Evolutionary conservation across 2,113 vertebrate species (phyloP).

Genomic region (Gobius niger): DNA sequence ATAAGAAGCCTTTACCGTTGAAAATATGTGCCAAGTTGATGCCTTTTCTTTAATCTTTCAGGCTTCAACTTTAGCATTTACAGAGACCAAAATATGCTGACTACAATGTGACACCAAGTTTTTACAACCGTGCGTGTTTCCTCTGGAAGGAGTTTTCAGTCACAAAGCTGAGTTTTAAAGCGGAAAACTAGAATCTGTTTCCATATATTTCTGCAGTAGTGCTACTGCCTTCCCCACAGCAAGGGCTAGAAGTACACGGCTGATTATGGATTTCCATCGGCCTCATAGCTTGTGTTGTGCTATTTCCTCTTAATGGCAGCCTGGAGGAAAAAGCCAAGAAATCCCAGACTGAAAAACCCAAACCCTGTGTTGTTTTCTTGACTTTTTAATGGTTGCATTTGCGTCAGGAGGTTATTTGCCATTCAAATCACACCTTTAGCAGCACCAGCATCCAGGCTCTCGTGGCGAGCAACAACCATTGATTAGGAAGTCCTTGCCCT

Average conservation of each 20-base stretch:
- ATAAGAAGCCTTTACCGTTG: background rate
- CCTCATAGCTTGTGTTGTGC: background rate
- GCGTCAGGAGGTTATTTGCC: constrained; percentile 52
- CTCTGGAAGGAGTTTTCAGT: constrained; percentile 23
- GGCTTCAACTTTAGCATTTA: background rate
- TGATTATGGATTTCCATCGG: background rate
- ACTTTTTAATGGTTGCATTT: constrained; percentile 37
- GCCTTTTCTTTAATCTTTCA: background rate
- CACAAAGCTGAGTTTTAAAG: constrained; percentile 8
- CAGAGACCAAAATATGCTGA: background rate
- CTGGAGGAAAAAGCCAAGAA: constrained; percentile 1
- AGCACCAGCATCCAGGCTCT: constrained; percentile 42
- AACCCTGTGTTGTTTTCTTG: constrained; percentile 11
- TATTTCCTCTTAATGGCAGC: background rate
- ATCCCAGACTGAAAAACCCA: background rate
- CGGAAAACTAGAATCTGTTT: constrained; percentile 18
- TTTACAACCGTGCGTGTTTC: background rate
- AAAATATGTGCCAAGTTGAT: background rate
- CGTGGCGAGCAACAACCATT: constrained; percentile 12
- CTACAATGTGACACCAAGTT: background rate
- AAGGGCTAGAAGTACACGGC: constrained; percentile 5
- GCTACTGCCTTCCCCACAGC: constrained; percentile 2
- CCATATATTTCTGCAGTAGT: too few species aligned
- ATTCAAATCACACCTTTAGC: constrained; percentile 62
- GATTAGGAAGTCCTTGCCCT: constrained; percentile 3